Conservation (phyloP, 2,888 invertebrate species). For the Sturmia bella region DNA sequence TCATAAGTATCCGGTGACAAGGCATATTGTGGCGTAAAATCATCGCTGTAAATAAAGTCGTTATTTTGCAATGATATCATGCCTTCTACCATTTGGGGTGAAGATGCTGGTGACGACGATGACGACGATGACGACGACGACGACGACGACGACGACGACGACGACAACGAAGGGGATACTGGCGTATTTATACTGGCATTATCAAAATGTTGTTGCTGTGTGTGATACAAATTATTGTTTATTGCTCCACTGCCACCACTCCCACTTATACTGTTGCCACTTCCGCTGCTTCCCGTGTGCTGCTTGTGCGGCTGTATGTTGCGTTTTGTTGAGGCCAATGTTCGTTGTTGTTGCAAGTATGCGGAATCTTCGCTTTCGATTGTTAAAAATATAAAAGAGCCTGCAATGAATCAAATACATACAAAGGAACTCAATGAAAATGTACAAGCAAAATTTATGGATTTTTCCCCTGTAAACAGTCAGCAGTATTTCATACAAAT, state of each 20-base stretch:
- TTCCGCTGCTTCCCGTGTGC: slow-evolving; percentile 72
- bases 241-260: slow-evolving; percentile 57
- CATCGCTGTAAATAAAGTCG: slow-evolving; percentile 79
- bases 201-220: slow-evolving; percentile 75
- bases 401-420: slow-evolving; percentile 78
- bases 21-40: slow-evolving; percentile 76
- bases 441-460: slow-evolving; percentile 28
- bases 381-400: slow-evolving; percentile 91
- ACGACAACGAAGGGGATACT: slow-evolving; percentile 58
- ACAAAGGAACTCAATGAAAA: slow-evolving; percentile 41
- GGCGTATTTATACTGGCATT: slow-evolving; percentile 75
- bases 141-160: slow-evolving; percentile 16
- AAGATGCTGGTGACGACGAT: slow-evolving; percentile 39
- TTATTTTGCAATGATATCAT: slow-evolving; percentile 71
- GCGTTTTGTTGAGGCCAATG: slow-evolving; percentile 83
- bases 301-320: slow-evolving; percentile 67
- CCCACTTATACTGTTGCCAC: slow-evolving; percentile 52
- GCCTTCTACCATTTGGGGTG: slow-evolving; percentile 62
- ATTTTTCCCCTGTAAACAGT: slow-evolving; percentile 14
- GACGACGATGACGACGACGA: slow-evolving; percentile 26
- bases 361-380: slow-evolving; percentile 85
- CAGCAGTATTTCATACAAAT: slow-evolving; percentile 3
- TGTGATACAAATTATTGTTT: slow-evolving; percentile 69
- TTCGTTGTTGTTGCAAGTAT: slow-evolving; percentile 82
- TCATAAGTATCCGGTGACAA: slow-evolving; percentile 82